Base-by-base conservation (phyloP, 2,888 invertebrate species). In the Leptinotarsa tumamoca region DNA sequence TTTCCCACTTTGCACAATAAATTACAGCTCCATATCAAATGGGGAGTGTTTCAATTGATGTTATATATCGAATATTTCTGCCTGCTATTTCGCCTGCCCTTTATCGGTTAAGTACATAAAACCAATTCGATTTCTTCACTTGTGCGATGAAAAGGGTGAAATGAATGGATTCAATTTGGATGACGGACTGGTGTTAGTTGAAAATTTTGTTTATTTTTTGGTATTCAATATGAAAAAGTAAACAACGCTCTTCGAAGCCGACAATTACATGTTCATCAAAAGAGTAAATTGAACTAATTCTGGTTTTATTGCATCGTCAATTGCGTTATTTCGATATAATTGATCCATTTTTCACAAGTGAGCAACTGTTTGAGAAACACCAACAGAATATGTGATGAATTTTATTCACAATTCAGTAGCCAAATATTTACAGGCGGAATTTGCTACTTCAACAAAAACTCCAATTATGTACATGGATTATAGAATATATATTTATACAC, bases 1-100 rank as follows among this genome's bases (percentile, higher is more conserved):
- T 58, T 33, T 63, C 27, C 63, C 63, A 63, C 63, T 33, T 33
- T 33, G 63, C 63, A 63, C 63, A 63, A 33, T 10, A 63, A 33
- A 63, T 63, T 4, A 3, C 0, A 58, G 58, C 58, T 56, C 18
- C 13, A 56, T 5, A 18, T 58, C 58, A 14, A 58, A 23, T 54
- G n/a, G 54, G 5, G 18, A 54, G 18, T 54, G 52, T 58, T 58
- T 15, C 5, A 33, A 63, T n/a, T 63, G 63, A 63, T 63, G 27
- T 63, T 33, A 63, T 33, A 33, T n/a, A 63, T 33, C 1, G 17
- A 63, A 63, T 63, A 63, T 63, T 63, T n/a, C n/a, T 17, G 63
- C 63, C 33, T 63, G 63, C 63, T 63, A n/a, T 27, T 27, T 63
- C 33, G 63, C 33, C 27, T 43, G 33, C 63, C 33, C 63, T 63